phyloP scores from a whole-genome alignment of 2,888 invertebrate genomes.

The Creontiades dilutus region DNA sequence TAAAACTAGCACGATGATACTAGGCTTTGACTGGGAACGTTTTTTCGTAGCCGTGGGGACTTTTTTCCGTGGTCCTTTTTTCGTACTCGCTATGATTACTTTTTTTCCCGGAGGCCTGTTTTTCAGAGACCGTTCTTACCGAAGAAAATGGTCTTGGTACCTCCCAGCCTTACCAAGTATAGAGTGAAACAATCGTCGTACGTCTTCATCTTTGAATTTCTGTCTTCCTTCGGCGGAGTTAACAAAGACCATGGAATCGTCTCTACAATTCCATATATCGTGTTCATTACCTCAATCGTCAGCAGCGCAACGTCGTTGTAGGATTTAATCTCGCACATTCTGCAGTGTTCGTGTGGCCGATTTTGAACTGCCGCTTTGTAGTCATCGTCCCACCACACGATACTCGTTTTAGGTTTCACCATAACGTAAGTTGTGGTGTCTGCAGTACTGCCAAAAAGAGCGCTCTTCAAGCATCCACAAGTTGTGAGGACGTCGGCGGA shows the following conservation, averaged over 20 bases:
- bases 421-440: not conserved
- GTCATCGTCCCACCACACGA: constrained; percentile 3
- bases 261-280: not conserved
- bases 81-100: too few species aligned
- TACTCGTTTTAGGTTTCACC: not conserved
- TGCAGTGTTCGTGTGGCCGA: not conserved
- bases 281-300: not conserved
- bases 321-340: not conserved
- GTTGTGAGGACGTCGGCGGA: not conserved
- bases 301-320: not conserved
- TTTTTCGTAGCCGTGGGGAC: too few species aligned
- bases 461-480: not conserved
- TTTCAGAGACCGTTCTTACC: too few species aligned
- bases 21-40: too few species aligned
- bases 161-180: not conserved
- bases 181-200: not conserved
- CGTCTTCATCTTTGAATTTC: not conserved
- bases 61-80: too few species aligned
- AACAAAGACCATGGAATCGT: not conserved
- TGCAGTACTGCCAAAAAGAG: not conserved
- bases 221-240: not conserved
- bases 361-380: not conserved
- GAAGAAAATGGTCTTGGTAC: too few species aligned
- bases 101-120: too few species aligned
- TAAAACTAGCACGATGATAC: too few species aligned